Conservation (phyloP, 2,113 vertebrate genomes). For the Hemiprocne comata region DNA sequence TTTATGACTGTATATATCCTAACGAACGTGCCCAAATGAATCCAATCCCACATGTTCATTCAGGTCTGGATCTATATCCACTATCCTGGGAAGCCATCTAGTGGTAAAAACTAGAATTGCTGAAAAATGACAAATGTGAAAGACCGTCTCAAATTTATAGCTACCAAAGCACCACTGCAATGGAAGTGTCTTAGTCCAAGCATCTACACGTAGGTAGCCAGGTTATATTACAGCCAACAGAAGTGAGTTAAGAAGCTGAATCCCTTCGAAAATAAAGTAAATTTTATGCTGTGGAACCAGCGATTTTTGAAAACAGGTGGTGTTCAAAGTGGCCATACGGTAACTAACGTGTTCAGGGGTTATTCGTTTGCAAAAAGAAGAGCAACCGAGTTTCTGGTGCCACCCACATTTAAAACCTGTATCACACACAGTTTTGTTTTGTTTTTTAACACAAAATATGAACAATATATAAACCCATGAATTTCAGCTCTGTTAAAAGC, state of each 20-base stretch:
- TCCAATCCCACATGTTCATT: background rate
- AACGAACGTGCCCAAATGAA: background rate
- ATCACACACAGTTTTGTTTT: background rate
- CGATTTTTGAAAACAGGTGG: background rate
- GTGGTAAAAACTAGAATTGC: conserved; percentile 21
- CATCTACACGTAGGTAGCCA: background rate
- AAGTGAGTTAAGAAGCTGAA: background rate
- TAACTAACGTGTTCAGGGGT: background rate
- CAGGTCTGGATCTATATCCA: background rate
- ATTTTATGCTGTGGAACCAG: background rate
- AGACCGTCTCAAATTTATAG: no score
- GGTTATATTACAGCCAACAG: background rate
- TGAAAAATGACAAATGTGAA: background rate
- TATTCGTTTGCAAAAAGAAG: background rate
- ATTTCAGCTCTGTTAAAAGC: background rate
- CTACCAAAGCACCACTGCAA: background rate
- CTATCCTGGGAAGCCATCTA: conserved; percentile 75
- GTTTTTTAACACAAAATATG: background rate
- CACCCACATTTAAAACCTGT: background rate
- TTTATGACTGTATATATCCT: background rate
- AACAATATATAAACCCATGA: background rate
- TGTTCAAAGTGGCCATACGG: background rate
- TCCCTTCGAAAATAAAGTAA: background rate
- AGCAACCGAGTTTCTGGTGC: background rate
- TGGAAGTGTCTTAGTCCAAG: background rate